These are phyloP conservation scores for Tetramorium simillimum DNA, from an alignment of 1,140 invertebrate genomes.

Conservation along the genomic window DNA sequence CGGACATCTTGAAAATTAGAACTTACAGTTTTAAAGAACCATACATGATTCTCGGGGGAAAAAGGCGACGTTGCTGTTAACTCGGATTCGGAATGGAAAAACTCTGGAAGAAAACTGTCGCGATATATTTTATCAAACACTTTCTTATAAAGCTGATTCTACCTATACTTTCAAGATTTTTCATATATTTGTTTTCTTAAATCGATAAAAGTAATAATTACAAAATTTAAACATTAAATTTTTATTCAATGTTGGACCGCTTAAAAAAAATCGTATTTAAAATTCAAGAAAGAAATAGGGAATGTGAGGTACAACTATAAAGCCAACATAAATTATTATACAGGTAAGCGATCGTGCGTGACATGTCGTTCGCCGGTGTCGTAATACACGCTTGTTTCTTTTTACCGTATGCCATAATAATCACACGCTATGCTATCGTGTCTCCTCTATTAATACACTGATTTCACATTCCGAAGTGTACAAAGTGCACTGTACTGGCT, in stretches of 20 bases:
- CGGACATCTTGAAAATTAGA: conserved; percentile 21
- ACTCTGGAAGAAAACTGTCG: background rate
- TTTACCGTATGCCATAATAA: conserved; percentile 23
- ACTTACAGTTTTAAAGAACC: background rate
- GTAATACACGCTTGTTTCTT: conserved; percentile 34
- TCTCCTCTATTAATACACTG: conserved; percentile 77
- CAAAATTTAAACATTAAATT: background rate
- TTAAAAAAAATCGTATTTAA: background rate
- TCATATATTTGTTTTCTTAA: background rate
- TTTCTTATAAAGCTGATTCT: background rate
- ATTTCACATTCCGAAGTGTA: conserved; percentile 78
- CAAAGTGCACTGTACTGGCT: conserved; percentile 62
- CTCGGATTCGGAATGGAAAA: background rate
- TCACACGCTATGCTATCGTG: conserved; percentile 15
- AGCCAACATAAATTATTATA: conserved; percentile 38
- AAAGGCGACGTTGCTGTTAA: background rate
- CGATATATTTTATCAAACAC: background rate
- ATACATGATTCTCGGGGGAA: background rate
- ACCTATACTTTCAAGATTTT: background rate
- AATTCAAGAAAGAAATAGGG: background rate
- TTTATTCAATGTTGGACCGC: background rate
- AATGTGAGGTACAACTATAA: background rate
- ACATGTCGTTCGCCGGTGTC: conserved; percentile 23
- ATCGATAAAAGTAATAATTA: background rate
- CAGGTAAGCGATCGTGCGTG: conserved; percentile 36